A percentile compares a stretch with the other conserved stretches of the same genome.
These are phyloP conservation scores for Acronicta aceris DNA, from an alignment of 2,888 invertebrate genomes.

Conservation along the genomic window DNA sequence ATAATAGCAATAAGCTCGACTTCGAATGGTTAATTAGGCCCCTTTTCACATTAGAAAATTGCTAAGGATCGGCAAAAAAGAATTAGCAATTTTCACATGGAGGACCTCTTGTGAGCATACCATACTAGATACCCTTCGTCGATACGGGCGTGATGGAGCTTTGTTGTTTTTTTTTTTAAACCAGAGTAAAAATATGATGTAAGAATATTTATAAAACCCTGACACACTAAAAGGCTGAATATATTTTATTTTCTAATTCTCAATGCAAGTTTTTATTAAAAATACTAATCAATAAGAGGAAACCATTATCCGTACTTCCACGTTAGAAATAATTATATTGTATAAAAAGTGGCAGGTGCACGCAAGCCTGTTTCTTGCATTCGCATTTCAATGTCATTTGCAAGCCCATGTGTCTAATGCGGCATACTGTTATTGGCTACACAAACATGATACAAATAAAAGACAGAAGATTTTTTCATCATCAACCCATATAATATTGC, in stretches of 20 bases:
- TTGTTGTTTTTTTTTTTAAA: too few species aligned
- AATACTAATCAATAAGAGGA: constrained; percentile 35
- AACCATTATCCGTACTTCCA: constrained; percentile 40
- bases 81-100: too few species aligned
- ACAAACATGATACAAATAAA: constrained; percentile 4
- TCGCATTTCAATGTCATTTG: constrained; percentile 52
- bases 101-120: too few species aligned
- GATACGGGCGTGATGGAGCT: too few species aligned
- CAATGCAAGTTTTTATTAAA: constrained; percentile 21
- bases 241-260: constrained; percentile 2
- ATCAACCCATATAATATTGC: too few species aligned
- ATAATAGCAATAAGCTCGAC: too few species aligned
- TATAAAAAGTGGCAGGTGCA: constrained; percentile 30
- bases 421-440: constrained; percentile 1
- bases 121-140: too few species aligned
- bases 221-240: constrained; percentile 10
- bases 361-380: constrained; percentile 24
- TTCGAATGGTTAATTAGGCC: too few species aligned
- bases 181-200: too few species aligned
- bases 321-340: constrained; percentile 31
- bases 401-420: constrained; percentile 14
- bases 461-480: constrained; percentile 1
- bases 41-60: too few species aligned
- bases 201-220: constrained; percentile 7
- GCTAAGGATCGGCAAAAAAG: too few species aligned